Conservation (phyloP, 1,140 invertebrate species). For the Drosophila takahashii region DNA sequence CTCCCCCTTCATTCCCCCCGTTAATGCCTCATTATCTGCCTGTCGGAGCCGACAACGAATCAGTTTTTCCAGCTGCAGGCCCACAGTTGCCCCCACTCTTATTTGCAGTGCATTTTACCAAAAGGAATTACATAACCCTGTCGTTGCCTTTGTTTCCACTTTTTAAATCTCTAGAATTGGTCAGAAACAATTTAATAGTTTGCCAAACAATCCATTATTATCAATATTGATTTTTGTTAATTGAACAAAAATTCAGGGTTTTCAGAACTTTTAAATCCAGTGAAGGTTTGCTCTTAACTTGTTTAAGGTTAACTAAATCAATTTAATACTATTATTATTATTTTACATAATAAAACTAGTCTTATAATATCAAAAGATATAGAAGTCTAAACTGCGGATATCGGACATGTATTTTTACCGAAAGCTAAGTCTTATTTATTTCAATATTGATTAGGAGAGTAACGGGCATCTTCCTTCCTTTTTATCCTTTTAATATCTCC, state of each 20-base stretch:
- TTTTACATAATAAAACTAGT: neutral
- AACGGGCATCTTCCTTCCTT: no score
- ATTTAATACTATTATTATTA: no score
- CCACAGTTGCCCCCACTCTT: slow-evolving; percentile 1
- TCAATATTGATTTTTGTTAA: slow-evolving; percentile 49
- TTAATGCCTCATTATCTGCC: slow-evolving; percentile 51
- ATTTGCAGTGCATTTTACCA: slow-evolving; percentile 10
- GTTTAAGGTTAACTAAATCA: neutral
- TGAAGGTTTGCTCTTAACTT: neutral
- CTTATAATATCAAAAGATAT: neutral
- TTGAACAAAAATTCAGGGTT: slow-evolving; percentile 12
- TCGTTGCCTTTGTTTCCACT: slow-evolving; percentile 14
- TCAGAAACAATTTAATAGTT: slow-evolving; percentile 43
- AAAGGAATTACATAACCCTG: slow-evolving; percentile 9
- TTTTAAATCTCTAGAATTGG: slow-evolving; percentile 45
- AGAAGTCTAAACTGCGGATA: no score
- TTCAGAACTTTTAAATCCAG: slow-evolving; percentile 6
- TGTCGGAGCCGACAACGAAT: slow-evolving; percentile 44
- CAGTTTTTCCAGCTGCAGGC: slow-evolving; percentile 37
- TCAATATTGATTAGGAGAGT: no score
- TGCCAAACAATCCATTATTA: slow-evolving; percentile 34
- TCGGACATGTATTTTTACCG: no score
- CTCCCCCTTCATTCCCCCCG: neutral
- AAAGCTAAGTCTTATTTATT: no score
- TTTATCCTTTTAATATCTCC: no score